These are phyloP conservation scores for Melanotaenia pygmaea DNA, from an alignment of 2,797 vertebrate genomes.

Conservation along the genomic window DNA sequence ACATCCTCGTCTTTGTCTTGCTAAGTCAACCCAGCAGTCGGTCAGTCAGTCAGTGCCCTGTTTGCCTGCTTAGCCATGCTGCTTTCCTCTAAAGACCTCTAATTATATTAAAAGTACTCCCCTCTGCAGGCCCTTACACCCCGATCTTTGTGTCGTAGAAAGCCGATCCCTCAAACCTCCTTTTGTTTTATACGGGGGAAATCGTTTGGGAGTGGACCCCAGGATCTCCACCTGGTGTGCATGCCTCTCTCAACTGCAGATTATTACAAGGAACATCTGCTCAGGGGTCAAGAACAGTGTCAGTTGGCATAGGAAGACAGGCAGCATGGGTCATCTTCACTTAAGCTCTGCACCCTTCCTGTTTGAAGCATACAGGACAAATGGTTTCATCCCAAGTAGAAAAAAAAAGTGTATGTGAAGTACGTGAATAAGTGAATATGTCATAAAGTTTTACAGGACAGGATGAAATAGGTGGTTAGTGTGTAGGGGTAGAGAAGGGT, in stretches of 20 bases:
- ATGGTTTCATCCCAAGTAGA: constrained; percentile 41
- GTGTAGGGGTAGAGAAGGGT: constrained; percentile 46
- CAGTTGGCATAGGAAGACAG: constrained; percentile 80
- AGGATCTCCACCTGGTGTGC: constrained; percentile 84
- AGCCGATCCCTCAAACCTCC: constrained; percentile 85
- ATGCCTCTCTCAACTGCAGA: constrained; percentile 86
- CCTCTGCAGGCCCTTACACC: constrained; percentile 74
- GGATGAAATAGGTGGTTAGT: constrained; percentile 26
- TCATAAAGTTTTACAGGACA: constrained; percentile 50
- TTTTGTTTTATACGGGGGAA: constrained; percentile 83
- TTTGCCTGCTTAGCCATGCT: constrained; percentile 58
- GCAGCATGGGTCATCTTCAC: constrained; percentile 76
- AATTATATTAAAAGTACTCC: constrained; percentile 83
- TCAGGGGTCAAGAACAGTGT: constrained; percentile 81
- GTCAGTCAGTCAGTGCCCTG: constrained; percentile 53
- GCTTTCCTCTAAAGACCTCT: constrained; percentile 80
- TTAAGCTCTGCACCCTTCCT: constrained; percentile 65
- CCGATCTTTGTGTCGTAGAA: constrained; percentile 80
- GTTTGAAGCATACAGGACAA: constrained; percentile 68
- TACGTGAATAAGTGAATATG: constrained; percentile 22
- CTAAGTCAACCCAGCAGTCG: constrained; percentile 53
- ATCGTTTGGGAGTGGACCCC: constrained; percentile 79
- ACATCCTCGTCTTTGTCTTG: constrained; percentile 58
- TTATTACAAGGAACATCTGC: constrained; percentile 88
- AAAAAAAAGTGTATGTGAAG: constrained; percentile 31